A percentile compares a stretch with the other conserved stretches of the same genome.
Evolutionary conservation across 2,797 vertebrate species (phyloP).

Genomic region (Tinamus major): DNA sequence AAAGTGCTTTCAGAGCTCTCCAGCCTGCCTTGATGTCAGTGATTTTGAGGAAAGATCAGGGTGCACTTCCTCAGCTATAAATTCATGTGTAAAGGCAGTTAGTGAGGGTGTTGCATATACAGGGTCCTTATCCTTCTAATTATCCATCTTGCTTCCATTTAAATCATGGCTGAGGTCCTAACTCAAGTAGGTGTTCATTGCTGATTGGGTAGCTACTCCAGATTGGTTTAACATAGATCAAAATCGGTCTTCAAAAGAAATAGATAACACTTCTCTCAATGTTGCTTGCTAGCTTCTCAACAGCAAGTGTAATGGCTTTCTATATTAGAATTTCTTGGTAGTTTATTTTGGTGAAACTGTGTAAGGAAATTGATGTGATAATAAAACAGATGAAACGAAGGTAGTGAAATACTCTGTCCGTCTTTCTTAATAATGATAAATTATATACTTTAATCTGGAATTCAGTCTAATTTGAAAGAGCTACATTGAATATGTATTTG

Average conservation of each 20-base stretch:
- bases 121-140: not conserved
- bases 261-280: not conserved
- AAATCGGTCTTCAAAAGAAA: not conserved
- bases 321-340: not conserved
- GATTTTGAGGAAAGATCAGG: not conserved
- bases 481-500: not conserved
- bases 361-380: not conserved
- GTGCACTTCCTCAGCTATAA: slow-evolving; percentile 17
- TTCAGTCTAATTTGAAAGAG: not conserved
- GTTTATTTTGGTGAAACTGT: not conserved
- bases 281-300: not conserved
- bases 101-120: not conserved
- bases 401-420: not conserved
- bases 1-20: not conserved
- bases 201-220: not conserved
- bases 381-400: not conserved
- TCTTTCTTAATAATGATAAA: not conserved
- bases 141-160: not conserved
- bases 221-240: not conserved
- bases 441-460: not conserved
- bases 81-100: slow-evolving; percentile 7
- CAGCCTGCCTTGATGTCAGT: not conserved
- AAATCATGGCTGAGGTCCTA: not conserved
- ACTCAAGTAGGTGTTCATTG: not conserved
- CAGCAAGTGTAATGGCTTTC: not conserved